Base-by-base conservation (phyloP, 1,140 invertebrate species). In the Platorchestia sp. region DNA sequence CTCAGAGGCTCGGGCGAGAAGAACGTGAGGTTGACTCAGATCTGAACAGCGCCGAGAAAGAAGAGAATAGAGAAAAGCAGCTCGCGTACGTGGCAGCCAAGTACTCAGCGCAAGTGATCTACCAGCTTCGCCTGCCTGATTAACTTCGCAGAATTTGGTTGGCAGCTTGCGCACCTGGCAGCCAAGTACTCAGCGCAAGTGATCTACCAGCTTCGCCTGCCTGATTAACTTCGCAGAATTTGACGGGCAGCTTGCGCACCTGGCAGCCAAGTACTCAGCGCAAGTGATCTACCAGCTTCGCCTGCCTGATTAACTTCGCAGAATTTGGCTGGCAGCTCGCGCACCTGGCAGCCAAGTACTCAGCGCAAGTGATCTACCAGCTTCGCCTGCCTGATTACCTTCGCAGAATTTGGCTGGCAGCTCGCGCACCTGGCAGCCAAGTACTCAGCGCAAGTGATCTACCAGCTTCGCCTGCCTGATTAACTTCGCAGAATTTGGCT, bases 281-380 rank as follows among this genome's bases (percentile, higher is more conserved):
- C 22, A 36, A 10, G 87, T 89, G 87, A 89, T 89, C 10, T 89
- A 43, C 41, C 87, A 42, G 86, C 87, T 3, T 14, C 87, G 87
- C 10, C 87, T 44, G 87, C 87, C 10, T 89, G 87, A 89, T 89
- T 89, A 89, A 41, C 87, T 89, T 27, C 41, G 43, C 87, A 42
- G 87, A 89, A 89, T 16, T 42, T 89, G 41, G 87, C 87, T 27
- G 87, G 7, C 87, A 41, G 43, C 3, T 44, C 14, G 41, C n/a
- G 42, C 87, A 89, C 87, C 87, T 89, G 87, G 87, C 87, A 89
- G 87, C 3, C 87, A 89, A 41, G 87, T 36, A 75, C 59, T 75
- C 59, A 75, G 59, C 14, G 59, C 22, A 36, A 10, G 87, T 89
- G 87, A 89, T 89, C 10, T 89, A 43, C 41, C 87, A 42, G 86